Evolutionary conservation across 2,113 vertebrate species (phyloP).

Genomic region (Phalacrocorax aristotelis): DNA sequence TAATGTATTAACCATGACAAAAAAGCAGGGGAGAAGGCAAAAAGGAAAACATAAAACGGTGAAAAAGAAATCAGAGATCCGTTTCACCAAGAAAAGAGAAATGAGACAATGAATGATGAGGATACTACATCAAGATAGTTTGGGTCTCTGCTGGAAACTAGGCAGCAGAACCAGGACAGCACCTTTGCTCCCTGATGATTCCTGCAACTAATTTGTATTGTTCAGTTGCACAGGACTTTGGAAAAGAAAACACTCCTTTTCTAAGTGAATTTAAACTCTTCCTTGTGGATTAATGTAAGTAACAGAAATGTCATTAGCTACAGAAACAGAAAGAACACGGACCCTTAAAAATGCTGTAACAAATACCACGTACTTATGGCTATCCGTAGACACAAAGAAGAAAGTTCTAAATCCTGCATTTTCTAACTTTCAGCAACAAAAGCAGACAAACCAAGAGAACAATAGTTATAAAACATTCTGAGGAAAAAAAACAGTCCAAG

Average conservation of each 20-base stretch:
- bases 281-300: not conserved
- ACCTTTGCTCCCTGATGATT: not conserved
- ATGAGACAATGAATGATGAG: fast-evolving
- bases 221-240: not conserved
- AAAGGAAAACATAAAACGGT: not conserved
- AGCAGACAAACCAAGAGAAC: constrained; percentile 61
- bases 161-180: not conserved
- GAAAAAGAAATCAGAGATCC: not conserved
- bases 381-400: constrained; percentile 20
- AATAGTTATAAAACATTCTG: constrained; percentile 64
- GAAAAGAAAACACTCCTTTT: not conserved
- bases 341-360: not conserved
- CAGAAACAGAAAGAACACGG: not conserved
- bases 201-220: not conserved
- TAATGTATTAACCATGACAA: not conserved
- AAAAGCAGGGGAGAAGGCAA: not conserved
- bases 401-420: constrained; percentile 58
- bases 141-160: not conserved
- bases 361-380: not conserved
- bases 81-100: not conserved
- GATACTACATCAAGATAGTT: not conserved
- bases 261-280: not conserved
- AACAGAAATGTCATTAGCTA: not conserved
- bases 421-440: constrained; percentile 64
- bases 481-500: constrained; percentile 27